These are phyloP conservation scores for Thripadectes ignobilis DNA, from an alignment of 2,797 vertebrate genomes.

Conservation along the genomic window DNA sequence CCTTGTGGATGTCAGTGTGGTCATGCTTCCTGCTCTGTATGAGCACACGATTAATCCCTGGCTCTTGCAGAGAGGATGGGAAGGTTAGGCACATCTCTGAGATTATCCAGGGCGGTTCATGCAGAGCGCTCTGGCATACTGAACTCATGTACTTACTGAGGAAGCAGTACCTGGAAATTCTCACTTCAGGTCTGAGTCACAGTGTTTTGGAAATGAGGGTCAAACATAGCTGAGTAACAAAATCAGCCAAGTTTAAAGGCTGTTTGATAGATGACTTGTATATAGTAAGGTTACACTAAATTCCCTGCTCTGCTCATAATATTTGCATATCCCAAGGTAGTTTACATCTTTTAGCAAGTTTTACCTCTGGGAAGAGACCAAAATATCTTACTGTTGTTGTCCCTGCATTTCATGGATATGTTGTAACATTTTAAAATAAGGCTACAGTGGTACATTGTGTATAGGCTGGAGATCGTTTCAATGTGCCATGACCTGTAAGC, in stretches of 20 bases:
- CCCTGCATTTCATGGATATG: not conserved
- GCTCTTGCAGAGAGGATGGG: not conserved
- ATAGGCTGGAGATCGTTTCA: not conserved
- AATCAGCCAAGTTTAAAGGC: not conserved
- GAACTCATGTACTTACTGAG: not conserved
- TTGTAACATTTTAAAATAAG: not conserved
- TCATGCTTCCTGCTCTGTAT: not conserved
- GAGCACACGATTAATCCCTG: not conserved
- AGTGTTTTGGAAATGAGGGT: not conserved
- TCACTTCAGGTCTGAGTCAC: not conserved
- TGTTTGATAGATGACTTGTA: not conserved
- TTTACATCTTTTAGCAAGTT: not conserved
- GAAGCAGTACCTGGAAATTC: not conserved
- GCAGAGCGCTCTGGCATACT: not conserved
- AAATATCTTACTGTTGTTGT: not conserved
- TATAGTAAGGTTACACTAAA: not conserved
- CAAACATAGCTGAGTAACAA: not conserved
- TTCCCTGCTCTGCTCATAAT: not conserved
- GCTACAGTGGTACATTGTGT: not conserved
- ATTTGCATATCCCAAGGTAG: not conserved
- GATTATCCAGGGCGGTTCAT: not conserved
- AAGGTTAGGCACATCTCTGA: not conserved
- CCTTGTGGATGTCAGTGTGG: not conserved
- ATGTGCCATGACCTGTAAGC: not conserved
- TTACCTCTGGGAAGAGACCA: not conserved